Base-by-base conservation (phyloP, 1,140 invertebrate genomes). In the Papilio xuthus region DNA sequence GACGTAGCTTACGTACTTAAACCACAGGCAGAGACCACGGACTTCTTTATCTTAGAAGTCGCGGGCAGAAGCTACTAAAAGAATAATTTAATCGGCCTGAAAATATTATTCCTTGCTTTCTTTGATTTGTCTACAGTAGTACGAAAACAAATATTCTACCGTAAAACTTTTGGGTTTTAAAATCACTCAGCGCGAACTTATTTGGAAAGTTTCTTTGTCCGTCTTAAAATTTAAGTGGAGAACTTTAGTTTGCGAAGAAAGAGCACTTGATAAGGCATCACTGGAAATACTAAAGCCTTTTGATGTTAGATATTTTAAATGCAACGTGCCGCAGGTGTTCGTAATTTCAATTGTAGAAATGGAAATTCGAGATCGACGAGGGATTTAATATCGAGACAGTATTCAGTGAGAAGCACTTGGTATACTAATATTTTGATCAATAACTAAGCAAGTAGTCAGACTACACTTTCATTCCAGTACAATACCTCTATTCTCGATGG, bases 281-380 rank as follows among this genome's bases (percentile, higher is more conserved):
- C 60, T 63, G 23, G 60, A 63, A 63, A 63, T 63, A 63, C 60
- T 63, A 63, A 63, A 63, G 60, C 2, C 60, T 63, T 63, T 28
- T 63, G 60, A 63, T 23, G 60, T 63, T 63, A 63, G 56, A 60
- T 63, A 63, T 63, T 63, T 63, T 63, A 63, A 63, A 63, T 63
- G 60, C 60, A 63, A 63, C 60, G 60, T 10, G 60, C 60, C 60
- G 23, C 60, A 63, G 60, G 60, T 63, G 60, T 63, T 63, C 60
- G 60, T 63, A 28, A 63, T 63, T 28, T 63, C 60, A 56, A 56
- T 56, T 60, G 56, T 60, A 2, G 10, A 60, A 60, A 60, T 60
- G 56, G 56, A 60, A 60, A 60, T 60, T 60, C 10, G 56, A 60
- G 56, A 60, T 60, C 20, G 23, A 3, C 23, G 23, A 23, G n/a